These are phyloP conservation scores for Achlya flavicornis DNA, from an alignment of 2,888 invertebrate genomes.

Conservation along the genomic window DNA sequence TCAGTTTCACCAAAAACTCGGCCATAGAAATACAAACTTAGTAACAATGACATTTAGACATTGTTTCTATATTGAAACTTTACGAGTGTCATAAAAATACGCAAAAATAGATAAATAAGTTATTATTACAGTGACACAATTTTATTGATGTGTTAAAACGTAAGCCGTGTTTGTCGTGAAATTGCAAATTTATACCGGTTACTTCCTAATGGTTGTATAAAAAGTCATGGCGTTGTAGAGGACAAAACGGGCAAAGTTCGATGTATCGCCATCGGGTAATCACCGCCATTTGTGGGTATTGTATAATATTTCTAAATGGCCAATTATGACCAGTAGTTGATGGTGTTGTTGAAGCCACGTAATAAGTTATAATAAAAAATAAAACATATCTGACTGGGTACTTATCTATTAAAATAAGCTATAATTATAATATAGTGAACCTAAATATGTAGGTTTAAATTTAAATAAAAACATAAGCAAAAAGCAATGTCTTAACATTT, in stretches of 20 bases:
- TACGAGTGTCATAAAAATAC: conserved; percentile 16
- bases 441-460: not conserved
- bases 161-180: conserved; percentile 28
- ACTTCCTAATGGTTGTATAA: conserved; percentile 15
- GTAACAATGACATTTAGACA: conserved; percentile 5
- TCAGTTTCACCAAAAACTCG: not conserved
- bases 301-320: not conserved
- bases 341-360: too few species aligned
- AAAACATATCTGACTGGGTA: too few species aligned
- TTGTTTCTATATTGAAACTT: conserved; percentile 5
- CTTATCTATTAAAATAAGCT: too few species aligned
- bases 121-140: conserved; percentile 36
- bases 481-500: not conserved
- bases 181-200: conserved; percentile 19
- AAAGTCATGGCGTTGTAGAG: not conserved
- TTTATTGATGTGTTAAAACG: conserved; percentile 58
- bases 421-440: too few species aligned
- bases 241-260: conserved; percentile 11
- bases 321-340: too few species aligned
- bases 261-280: not conserved
- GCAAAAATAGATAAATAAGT: conserved; percentile 17
- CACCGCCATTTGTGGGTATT: not conserved
- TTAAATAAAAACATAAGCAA: not conserved
- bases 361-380: too few species aligned
- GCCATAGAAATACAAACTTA: not conserved